Evolutionary conservation across 2,797 vertebrate species (phyloP).

Genomic region (Gymnoscopelus microlampas): DNA sequence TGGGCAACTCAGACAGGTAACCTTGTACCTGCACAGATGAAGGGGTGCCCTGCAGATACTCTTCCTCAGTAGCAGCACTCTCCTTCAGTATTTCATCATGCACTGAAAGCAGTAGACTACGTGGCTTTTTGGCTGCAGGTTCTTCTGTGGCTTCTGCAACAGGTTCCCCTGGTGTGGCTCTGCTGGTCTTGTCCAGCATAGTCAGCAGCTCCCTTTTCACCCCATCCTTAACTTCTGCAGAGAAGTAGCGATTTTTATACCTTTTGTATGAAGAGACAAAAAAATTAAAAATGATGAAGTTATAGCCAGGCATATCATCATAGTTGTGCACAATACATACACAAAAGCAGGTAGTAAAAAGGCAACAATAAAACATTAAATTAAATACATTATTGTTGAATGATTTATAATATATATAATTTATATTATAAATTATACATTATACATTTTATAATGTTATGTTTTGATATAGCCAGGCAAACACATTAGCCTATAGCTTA

Average conservation of each 20-base stretch:
- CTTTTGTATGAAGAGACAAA: slow-evolving; percentile 5
- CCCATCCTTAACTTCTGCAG: slow-evolving; percentile 21
- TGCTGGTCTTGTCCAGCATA: slow-evolving; percentile 11
- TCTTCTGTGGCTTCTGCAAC: slow-evolving; percentile 18
- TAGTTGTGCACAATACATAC: no score
- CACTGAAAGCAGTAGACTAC: slow-evolving; percentile 26
- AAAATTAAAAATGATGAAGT: not conserved
- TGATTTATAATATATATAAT: no score
- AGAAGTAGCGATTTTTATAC: slow-evolving; percentile 18
- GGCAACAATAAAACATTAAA: no score
- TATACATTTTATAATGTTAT: not conserved
- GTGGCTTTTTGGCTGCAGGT: slow-evolving; percentile 27
- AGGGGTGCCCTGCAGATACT: no score
- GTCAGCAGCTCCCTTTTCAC: slow-evolving; percentile 13
- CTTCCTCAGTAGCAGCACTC: not conserved
- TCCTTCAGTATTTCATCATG: slow-evolving; percentile 27
- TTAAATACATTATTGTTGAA: no score
- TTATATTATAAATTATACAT: no score
- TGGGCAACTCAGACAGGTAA: slow-evolving; percentile 11
- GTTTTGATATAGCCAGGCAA: not conserved
- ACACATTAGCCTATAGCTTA: not conserved
- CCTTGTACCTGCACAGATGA: no score
- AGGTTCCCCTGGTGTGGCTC: slow-evolving; percentile 10
- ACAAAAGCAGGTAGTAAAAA: no score
- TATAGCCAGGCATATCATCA: not conserved